Evolutionary conservation across 1,140 invertebrate genomes (phyloP).

Genomic region (Halesus radiatus): DNA sequence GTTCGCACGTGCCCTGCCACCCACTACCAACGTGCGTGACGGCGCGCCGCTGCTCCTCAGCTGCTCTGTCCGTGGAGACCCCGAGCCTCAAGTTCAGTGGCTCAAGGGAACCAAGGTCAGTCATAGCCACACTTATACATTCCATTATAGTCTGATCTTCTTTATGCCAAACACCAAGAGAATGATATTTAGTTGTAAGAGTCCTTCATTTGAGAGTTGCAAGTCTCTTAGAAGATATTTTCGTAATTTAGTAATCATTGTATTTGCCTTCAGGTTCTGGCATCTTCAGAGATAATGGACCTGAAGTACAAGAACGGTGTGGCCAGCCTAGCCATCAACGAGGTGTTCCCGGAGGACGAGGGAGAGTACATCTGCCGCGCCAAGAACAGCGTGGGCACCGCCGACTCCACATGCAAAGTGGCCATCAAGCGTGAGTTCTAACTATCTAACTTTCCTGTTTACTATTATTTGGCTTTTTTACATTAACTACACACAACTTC

Average conservation of each 20-base stretch:
- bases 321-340: slow-evolving; percentile 88
- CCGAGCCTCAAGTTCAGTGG: slow-evolving; percentile 92
- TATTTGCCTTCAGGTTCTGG: slow-evolving; percentile 65
- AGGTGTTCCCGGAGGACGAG: slow-evolving; percentile 95
- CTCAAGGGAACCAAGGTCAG: slow-evolving; percentile 70
- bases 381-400: slow-evolving; percentile 88
- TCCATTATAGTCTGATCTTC: no score
- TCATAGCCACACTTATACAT: no score
- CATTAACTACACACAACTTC: no score
- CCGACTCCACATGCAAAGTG: slow-evolving; percentile 86
- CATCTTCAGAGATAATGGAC: slow-evolving; percentile 88
- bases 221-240: no score
- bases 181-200: no score
- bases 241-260: not conserved
- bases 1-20: slow-evolving; percentile 81
- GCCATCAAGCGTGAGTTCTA: slow-evolving; percentile 83
- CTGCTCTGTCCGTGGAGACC: slow-evolving; percentile 88
- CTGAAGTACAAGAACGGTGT: slow-evolving; percentile 92
- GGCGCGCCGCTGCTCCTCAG: slow-evolving; percentile 84
- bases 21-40: slow-evolving; percentile 80
- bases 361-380: slow-evolving; percentile 91
- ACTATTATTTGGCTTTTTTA: no score
- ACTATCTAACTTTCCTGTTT: not conserved
- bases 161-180: no score
- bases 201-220: no score